phyloP scores from a whole-genome alignment of 2,113 vertebrate species.

The Psephotus haematonotus region DNA sequence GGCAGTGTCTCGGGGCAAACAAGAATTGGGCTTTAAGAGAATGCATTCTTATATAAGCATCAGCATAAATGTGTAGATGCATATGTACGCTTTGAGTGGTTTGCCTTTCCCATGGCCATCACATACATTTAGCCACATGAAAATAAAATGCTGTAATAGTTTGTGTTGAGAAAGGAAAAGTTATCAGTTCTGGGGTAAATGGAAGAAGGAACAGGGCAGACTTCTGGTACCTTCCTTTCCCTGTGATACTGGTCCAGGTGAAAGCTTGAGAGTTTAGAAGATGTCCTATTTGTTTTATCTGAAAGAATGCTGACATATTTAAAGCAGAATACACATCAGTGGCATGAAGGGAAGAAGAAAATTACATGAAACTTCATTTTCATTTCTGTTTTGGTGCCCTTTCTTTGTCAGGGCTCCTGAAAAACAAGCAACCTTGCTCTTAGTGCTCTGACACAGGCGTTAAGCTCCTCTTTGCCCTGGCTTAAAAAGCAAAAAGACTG shows the following conservation, averaged over 20 bases:
- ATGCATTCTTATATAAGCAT: not conserved
- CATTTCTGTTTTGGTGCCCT: not conserved
- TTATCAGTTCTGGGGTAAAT: not conserved
- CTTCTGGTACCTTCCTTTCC: not conserved
- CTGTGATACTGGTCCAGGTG: not conserved
- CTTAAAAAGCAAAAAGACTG: not conserved
- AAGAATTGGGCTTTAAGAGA: not conserved
- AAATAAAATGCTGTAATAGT: not conserved
- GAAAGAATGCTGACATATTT: not conserved
- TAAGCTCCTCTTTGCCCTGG: not conserved
- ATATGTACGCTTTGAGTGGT: not conserved
- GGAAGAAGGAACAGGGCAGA: not conserved
- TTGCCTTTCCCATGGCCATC: constrained; percentile 23
- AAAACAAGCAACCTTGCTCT: not conserved
- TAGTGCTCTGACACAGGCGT: not conserved
- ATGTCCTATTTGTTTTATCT: not conserved
- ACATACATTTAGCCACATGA: not conserved
- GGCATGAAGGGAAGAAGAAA: not conserved
- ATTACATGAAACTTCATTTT: not conserved
- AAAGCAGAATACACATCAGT: not conserved
- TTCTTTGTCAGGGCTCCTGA: not conserved
- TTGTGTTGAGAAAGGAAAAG: constrained; percentile 4
- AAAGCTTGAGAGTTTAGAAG: not conserved
- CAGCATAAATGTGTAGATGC: not conserved
- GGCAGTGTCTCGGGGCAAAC: constrained; percentile 11